Percentiles rank a stretch among this genome's conserved stretches.
Conservation (phyloP, 2,888 invertebrate genomes). For the Phoenoteleia sp. region DNA sequence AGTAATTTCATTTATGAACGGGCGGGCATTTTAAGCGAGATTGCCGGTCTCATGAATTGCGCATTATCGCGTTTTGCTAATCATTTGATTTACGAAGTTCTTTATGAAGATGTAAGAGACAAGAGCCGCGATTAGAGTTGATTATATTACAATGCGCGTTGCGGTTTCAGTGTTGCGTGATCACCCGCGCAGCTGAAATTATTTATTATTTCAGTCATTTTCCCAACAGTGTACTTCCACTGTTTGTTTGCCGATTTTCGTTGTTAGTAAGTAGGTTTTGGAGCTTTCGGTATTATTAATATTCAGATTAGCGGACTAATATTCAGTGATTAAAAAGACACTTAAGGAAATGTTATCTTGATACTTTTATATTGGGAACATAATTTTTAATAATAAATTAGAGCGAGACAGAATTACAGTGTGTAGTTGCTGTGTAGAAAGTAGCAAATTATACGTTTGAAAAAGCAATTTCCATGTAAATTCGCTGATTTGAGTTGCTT, state of each 20-base stretch:
- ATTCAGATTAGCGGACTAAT: too few relatives aligned
- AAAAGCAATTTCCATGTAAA: too few relatives aligned
- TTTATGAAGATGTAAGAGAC: conserved; percentile 57
- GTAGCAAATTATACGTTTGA: too few relatives aligned
- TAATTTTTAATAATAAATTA: too few relatives aligned
- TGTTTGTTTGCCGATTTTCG: background rate
- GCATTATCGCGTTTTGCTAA: conserved; percentile 43
- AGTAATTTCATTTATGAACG: conserved; percentile 52
- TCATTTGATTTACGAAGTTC: conserved; percentile 25
- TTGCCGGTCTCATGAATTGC: conserved; percentile 34
- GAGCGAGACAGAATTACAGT: too few relatives aligned
- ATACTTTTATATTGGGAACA: too few relatives aligned
- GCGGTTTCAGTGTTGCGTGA: conserved; percentile 36
- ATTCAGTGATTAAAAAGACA: too few relatives aligned
- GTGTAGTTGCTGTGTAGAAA: too few relatives aligned
- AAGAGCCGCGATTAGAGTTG: conserved; percentile 46
- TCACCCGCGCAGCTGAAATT: conserved; percentile 12
- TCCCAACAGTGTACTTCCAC: conserved; percentile 2
- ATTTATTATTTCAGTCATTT: conserved; percentile 16
- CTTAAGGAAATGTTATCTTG: too few relatives aligned
- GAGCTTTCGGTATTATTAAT: too few relatives aligned
- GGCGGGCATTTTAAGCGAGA: conserved; percentile 19
- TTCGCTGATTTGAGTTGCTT: too few relatives aligned
- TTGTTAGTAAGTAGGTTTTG: background rate
- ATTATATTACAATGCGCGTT: conserved; percentile 36